Evolutionary conservation across 2,888 invertebrate species (phyloP).

Genomic region (Spilarctia lutea): DNA sequence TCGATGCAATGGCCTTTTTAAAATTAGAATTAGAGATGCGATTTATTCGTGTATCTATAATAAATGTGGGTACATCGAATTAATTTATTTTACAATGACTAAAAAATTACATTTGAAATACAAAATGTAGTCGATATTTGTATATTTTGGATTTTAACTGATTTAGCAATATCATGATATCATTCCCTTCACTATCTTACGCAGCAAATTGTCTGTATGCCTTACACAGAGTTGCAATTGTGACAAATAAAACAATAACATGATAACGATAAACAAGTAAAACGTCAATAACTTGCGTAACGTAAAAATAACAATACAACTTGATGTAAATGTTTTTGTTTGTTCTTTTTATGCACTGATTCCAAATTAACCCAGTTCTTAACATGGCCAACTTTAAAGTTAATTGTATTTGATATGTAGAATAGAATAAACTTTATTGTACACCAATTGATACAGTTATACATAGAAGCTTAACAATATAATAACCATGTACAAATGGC

Average conservation of each 20-base stretch:
- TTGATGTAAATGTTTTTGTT: background rate
- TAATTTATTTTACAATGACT: background rate
- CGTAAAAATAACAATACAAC: background rate
- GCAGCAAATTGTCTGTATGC: background rate
- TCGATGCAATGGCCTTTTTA: slow-evolving; percentile 70
- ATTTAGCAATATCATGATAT: background rate
- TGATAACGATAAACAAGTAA: background rate
- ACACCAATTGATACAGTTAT: too few relatives aligned
- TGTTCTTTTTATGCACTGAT: background rate
- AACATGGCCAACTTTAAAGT: background rate
- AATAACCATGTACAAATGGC: too few relatives aligned
- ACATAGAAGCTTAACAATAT: too few relatives aligned
- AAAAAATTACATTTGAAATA: background rate
- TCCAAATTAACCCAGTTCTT: background rate
- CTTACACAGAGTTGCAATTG: slow-evolving; percentile 2
- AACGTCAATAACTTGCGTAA: slow-evolving; percentile 4
- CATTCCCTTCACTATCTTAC: background rate
- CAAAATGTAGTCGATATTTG: background rate
- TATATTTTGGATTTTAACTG: background rate
- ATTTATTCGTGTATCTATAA: slow-evolving; percentile 14
- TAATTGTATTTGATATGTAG: background rate
- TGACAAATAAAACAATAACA: slow-evolving; percentile 1
- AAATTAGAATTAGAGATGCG: slow-evolving; percentile 42
- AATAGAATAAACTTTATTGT: too few relatives aligned
- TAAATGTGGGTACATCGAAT: slow-evolving; percentile 55